Percentiles rank a stretch among this genome's conserved stretches.
These are phyloP conservation scores for Emydocephalus ijimae DNA, from an alignment of 2,113 vertebrate species.

Conservation along the genomic window DNA sequence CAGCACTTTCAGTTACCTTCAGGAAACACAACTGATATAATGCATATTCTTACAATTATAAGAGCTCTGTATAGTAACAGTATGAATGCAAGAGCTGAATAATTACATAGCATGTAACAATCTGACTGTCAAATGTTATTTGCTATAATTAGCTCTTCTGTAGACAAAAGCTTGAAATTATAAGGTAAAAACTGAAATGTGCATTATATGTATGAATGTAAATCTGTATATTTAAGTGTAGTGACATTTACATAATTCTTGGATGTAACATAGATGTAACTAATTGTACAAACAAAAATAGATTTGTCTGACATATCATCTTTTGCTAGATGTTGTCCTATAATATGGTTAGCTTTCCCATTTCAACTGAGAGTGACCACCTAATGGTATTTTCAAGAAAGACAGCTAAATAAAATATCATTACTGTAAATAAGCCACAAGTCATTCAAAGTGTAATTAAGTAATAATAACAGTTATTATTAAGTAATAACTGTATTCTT, in stretches of 20 bases:
- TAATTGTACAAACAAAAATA: neutral
- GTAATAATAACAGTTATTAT: neutral
- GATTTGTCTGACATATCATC: neutral
- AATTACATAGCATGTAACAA: neutral
- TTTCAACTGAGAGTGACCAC: neutral
- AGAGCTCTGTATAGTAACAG: neutral
- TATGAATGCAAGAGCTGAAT: neutral
- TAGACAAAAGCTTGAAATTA: neutral
- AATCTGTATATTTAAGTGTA: neutral
- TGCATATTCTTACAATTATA: neutral
- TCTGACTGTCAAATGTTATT: neutral
- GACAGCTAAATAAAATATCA: neutral
- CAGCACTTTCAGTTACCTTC: neutral
- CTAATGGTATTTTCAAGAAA: slow-evolving; percentile 8
- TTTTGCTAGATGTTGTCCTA: neutral
- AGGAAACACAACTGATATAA: neutral
- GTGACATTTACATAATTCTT: neutral
- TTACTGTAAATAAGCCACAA: neutral
- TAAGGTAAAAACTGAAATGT: neutral
- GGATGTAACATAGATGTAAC: neutral
- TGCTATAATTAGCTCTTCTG: neutral
- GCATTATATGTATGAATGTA: no score
- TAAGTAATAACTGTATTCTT: neutral
- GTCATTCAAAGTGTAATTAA: neutral
- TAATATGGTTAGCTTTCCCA: neutral